phyloP scores from a whole-genome alignment of 2,113 vertebrate species.

The Zapornia atra region DNA sequence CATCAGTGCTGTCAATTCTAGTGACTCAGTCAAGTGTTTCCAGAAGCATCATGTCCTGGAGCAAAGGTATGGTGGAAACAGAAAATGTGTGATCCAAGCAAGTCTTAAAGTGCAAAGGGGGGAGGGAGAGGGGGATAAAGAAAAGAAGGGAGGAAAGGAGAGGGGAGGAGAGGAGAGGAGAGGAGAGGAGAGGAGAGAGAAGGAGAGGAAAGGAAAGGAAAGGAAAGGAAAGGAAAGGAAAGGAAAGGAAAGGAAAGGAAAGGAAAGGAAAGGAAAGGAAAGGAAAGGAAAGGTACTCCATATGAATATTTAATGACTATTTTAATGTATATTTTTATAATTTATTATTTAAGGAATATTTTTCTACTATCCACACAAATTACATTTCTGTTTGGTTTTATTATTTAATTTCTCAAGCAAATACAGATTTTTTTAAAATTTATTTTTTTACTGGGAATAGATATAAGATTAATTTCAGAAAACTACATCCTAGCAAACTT shows the following conservation, averaged over 20 bases:
- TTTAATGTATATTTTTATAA: too few relatives aligned
- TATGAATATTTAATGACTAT: too few relatives aligned
- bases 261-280: too few relatives aligned
- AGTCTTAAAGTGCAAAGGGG: background rate
- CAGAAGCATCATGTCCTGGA: background rate
- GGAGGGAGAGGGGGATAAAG: accelerated
- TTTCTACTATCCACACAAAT: background rate
- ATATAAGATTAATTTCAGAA: background rate
- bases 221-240: too few relatives aligned
- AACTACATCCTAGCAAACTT: background rate
- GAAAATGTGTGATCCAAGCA: background rate
- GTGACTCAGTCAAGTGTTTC: background rate
- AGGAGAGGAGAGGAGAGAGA: too few relatives aligned
- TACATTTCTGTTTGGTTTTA: background rate
- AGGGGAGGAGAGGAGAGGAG: too few relatives aligned
- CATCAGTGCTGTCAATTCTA: background rate
- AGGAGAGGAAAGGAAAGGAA: too few relatives aligned
- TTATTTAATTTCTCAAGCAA: background rate
- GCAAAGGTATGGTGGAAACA: background rate
- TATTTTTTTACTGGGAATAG: background rate
- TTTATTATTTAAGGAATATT: background rate
- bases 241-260: too few relatives aligned
- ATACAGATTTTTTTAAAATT: background rate
- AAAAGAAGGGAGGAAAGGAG: too few relatives aligned
- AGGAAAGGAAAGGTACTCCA: too few relatives aligned